These are phyloP conservation scores for Carassius gibelio DNA, from an alignment of 2,113 vertebrate genomes.

Conservation along the genomic window DNA sequence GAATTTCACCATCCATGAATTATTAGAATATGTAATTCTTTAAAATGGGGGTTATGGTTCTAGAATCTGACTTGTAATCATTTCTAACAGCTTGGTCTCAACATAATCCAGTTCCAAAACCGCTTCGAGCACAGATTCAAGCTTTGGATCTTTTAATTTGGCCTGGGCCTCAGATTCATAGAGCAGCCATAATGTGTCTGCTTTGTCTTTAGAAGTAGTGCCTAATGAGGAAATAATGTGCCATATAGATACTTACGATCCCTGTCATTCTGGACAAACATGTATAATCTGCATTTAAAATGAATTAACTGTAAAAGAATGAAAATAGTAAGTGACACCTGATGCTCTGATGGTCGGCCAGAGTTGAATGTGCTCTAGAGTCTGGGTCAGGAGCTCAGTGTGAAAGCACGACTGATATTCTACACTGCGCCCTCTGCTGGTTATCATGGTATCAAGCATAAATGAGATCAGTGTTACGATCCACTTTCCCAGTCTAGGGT, in stretches of 20 bases:
- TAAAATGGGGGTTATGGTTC: not conserved
- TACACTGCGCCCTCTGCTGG: constrained; percentile 70
- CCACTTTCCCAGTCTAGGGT: too few species aligned
- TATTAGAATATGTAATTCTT: not conserved
- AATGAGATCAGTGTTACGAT: constrained; percentile 45
- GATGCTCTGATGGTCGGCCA: constrained; percentile 84
- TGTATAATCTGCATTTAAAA: not conserved
- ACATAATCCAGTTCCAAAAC: constrained; percentile 81
- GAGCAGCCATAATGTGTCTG: constrained; percentile 83
- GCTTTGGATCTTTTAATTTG: constrained; percentile 84
- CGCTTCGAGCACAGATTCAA: constrained; percentile 80
- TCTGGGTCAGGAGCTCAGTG: constrained; percentile 75
- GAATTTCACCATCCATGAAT: not conserved
- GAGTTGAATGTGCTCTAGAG: constrained; percentile 79
- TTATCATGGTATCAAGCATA: constrained; percentile 43
- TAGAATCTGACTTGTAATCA: constrained; percentile 79
- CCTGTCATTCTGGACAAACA: not conserved
- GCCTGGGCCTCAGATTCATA: constrained; percentile 91
- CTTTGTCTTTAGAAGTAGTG: constrained; percentile 77
- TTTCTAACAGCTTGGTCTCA: constrained; percentile 84
- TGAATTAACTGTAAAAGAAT: not conserved
- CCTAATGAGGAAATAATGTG: constrained; percentile 66
- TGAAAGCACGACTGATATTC: constrained; percentile 63
- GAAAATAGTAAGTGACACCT: constrained; percentile 69
- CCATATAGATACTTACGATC: not conserved